Conservation (phyloP, 53 echinoderm and acorn worm species). For the Echinarachnius parma region DNA sequence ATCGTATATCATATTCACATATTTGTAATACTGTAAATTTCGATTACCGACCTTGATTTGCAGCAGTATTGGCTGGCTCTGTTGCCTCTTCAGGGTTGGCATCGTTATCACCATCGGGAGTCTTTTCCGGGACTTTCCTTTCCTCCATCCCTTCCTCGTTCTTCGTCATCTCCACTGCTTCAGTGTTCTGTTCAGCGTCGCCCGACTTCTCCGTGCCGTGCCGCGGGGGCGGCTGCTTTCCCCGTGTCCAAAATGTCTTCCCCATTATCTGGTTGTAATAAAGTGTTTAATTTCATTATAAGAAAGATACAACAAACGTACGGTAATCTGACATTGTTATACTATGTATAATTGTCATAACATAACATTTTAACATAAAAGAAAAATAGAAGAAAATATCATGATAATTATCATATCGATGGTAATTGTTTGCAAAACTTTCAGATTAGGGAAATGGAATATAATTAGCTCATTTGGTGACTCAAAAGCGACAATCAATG, state of each 20-base stretch:
- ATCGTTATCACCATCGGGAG: neutral
- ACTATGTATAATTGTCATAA: too few species aligned
- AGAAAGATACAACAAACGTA: too few species aligned
- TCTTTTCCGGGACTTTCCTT: slow-evolving; percentile 3
- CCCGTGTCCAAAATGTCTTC: slow-evolving; percentile 56
- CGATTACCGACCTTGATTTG: neutral
- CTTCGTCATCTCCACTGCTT: slow-evolving; percentile 48
- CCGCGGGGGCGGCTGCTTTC: neutral
- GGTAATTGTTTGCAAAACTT: too few species aligned
- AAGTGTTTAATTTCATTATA: too few species aligned
- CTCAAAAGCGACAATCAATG: too few species aligned
- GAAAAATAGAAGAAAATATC: too few species aligned
- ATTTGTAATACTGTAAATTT: neutral
- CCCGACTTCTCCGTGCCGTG: neutral
- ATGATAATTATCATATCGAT: too few species aligned
- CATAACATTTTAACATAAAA: neutral
- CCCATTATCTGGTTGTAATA: slow-evolving; percentile 39
- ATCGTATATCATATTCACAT: neutral
- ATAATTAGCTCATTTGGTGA: too few species aligned
- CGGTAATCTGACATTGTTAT: too few species aligned
- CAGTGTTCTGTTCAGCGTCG: slow-evolving; percentile 8
- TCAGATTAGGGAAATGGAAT: too few species aligned
- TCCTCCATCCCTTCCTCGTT: slow-evolving; percentile 1
- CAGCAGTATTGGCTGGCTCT: neutral
- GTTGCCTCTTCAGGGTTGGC: neutral